Evolutionary conservation across 2,113 vertebrate species (phyloP), one percentile per base, ranked within the genome.

Genomic region (Ctenodactylus gundi): DNA sequence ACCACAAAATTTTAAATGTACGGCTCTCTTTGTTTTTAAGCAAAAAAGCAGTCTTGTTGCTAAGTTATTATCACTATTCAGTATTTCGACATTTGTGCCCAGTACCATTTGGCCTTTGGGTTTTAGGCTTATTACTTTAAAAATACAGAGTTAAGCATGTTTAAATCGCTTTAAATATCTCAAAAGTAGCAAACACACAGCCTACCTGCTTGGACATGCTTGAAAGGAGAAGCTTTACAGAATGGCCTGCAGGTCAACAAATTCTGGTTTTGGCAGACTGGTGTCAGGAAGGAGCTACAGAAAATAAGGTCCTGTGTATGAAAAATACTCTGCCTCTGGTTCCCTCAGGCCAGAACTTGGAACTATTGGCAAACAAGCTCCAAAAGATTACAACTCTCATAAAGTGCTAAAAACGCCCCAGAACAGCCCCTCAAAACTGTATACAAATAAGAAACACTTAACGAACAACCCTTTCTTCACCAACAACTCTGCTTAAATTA

Each of bases 401-500:
- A 91, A 96, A 96, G 51, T 60, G 44, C 46, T 72, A 58, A 85
- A 95, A 91, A 77, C 60, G 76, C 70, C 49, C 89, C 85, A 81
- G 96, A 39, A 87, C 4, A 41, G 60, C 31, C 77, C 75, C 65
- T 77, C 81, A 88, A 95, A 94, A 92, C 82, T 53, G 7, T 82
- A 62, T 81, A 96, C 94, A 95, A 93, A 94, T 91, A 68, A 95
- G 81, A 93, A 78, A 87, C 85, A 92, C 85, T 94, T 97, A 94
- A 97, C 60, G 72, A 94, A 94, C 65, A 68, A 78, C 46, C 70
- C 73, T 90, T 94, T 86, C 85, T 87, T 95, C 7, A 39, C 90
- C 94, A 95, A 93, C 93, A 95, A 88, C 64, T 93, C 81, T 91
- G 60, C 73, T 91, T 94, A 96, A 95, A 96, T 97, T 90, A 96